phyloP scores from a whole-genome alignment of 2,888 invertebrate genomes.

The Dryadula phaetusa region DNA sequence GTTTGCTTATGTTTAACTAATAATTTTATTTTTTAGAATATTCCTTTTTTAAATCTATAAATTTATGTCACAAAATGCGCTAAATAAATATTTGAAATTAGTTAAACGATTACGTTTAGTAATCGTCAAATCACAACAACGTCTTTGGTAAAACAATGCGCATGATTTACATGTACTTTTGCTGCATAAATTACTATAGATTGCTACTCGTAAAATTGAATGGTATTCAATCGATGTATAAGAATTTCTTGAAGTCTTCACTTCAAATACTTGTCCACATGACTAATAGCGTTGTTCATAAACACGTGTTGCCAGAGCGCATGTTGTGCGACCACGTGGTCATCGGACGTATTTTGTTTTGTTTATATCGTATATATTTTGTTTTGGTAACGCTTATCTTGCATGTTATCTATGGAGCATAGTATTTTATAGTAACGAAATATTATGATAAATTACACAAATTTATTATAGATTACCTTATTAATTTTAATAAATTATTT shows the following conservation, averaged over 20 bases:
- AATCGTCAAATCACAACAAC: neutral
- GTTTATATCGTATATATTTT: constrained; percentile 28
- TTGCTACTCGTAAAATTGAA: neutral
- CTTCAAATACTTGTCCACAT: constrained; percentile 23
- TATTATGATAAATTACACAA: constrained; percentile 1
- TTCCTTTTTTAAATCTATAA: neutral
- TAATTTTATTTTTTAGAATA: constrained; percentile 26
- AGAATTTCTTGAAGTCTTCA: constrained; percentile 15
- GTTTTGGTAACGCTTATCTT: constrained; percentile 34
- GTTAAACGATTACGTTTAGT: neutral
- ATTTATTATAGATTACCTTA: constrained; percentile 1
- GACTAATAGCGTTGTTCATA: constrained; percentile 26
- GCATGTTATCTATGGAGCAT: constrained; percentile 3
- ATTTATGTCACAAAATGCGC: neutral
- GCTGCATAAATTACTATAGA: neutral
- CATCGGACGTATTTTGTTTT: constrained; percentile 32
- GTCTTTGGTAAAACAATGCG: neutral
- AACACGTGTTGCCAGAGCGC: constrained; percentile 37
- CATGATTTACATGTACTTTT: neutral
- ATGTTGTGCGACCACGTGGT: constrained; percentile 37
- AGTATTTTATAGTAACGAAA: constrained; percentile 19
- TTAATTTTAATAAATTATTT: constrained; percentile 13
- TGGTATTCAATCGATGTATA: neutral
- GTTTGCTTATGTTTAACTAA: constrained; percentile 31
- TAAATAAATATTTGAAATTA: neutral